Conservation (phyloP, 2,888 invertebrate species). For the Chorisops tibialis region DNA sequence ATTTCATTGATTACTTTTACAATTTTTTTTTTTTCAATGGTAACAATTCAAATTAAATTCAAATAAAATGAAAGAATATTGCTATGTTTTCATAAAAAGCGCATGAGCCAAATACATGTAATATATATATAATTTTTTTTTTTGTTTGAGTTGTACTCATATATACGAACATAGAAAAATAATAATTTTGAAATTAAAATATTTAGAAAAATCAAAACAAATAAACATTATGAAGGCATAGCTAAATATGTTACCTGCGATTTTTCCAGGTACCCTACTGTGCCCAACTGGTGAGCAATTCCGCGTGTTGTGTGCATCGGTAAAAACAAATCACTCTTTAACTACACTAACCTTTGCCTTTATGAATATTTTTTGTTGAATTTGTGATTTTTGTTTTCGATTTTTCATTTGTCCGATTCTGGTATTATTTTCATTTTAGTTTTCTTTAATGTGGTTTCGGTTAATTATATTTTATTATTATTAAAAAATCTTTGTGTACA, state of each 20-base stretch:
- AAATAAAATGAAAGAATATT: not conserved
- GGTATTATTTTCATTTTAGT: slow-evolving; percentile 4
- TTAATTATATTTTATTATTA: slow-evolving; percentile 1
- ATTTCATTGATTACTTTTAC: slow-evolving; percentile 27
- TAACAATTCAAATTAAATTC: not conserved
- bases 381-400: slow-evolving; percentile 12
- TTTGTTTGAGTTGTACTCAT: slow-evolving; percentile 3
- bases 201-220: slow-evolving; percentile 14
- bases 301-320: slow-evolving; percentile 94
- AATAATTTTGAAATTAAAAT: slow-evolving; percentile 1
- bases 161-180: not conserved
- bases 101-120: not conserved
- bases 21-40: not conserved
- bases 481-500: slow-evolving; percentile 5
- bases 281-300: slow-evolving; percentile 92
- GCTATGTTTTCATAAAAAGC: slow-evolving; percentile 28
- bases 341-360: slow-evolving; percentile 36
- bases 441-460: slow-evolving; percentile 16
- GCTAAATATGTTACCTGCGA: slow-evolving; percentile 34
- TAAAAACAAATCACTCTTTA: slow-evolving; percentile 75
- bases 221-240: slow-evolving; percentile 27
- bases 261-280: slow-evolving; percentile 79
- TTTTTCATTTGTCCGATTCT: slow-evolving; percentile 9
- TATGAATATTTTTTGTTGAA: slow-evolving; percentile 13
- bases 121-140: not conserved